Conservation (phyloP, 2,113 vertebrate species). For the Thalassarche chlororhynchos region DNA sequence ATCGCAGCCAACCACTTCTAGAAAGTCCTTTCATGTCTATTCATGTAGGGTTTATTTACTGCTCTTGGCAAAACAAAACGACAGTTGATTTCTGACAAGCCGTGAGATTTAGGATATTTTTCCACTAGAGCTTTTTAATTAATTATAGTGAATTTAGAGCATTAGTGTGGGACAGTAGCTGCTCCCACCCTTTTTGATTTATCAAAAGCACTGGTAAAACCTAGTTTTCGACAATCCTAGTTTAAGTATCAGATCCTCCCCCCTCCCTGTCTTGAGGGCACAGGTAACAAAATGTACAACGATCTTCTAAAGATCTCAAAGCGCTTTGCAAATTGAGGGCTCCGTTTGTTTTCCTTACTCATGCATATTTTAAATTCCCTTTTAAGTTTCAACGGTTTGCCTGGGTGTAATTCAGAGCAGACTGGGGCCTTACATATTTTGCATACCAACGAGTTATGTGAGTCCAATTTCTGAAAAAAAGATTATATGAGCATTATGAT, state of each 20-base stretch:
- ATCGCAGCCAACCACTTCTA: neutral
- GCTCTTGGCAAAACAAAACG: neutral
- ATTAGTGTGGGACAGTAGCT: neutral
- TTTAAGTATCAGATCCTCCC: neutral
- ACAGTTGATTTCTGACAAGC: neutral
- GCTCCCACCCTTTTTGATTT: neutral
- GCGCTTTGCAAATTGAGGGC: neutral
- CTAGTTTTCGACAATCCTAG: accelerated
- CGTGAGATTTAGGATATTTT: neutral
- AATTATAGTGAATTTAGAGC: neutral
- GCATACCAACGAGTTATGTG: neutral
- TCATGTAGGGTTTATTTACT: neutral
- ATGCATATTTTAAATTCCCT: slow-evolving; percentile 42
- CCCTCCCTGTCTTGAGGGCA: neutral
- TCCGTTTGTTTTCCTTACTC: slow-evolving; percentile 14
- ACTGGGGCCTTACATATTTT: slow-evolving; percentile 24
- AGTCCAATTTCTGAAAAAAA: neutral
- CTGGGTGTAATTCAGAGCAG: slow-evolving; percentile 45
- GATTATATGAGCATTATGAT: neutral
- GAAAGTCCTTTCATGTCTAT: neutral
- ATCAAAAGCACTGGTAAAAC: neutral
- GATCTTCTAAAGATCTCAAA: neutral
- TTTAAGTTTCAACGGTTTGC: slow-evolving; percentile 1
- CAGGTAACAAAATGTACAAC: neutral
- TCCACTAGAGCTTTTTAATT: neutral